Evolutionary conservation across 2,113 vertebrate genomes (phyloP).

Genomic region (Dascyllus trimaculatus): DNA sequence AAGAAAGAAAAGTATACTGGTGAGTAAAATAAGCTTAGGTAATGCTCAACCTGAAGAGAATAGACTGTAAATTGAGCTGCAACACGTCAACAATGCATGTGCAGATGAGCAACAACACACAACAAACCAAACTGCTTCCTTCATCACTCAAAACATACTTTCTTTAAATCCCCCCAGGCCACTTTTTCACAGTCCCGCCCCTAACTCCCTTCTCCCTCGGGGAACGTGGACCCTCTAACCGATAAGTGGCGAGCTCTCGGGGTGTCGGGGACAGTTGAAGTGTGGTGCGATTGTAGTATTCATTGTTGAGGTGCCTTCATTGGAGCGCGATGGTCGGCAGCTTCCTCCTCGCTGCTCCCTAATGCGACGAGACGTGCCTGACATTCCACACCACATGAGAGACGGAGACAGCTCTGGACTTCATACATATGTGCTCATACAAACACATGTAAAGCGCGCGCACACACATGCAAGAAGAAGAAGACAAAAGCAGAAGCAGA

Average conservation of each 20-base stretch:
- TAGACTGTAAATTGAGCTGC: no score
- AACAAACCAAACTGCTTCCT: conserved; percentile 23
- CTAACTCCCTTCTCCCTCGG: conserved; percentile 78
- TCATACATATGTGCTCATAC: conserved; percentile 65
- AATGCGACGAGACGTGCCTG: conserved; percentile 90
- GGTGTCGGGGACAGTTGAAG: conserved; percentile 64
- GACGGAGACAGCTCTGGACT: conserved; percentile 79
- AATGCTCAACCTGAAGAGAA: neutral
- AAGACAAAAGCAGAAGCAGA: conserved; percentile 22
- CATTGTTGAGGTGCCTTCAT: conserved; percentile 88
- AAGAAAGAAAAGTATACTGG: neutral
- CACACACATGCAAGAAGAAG: conserved; percentile 10
- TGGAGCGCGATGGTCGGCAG: conserved; percentile 83
- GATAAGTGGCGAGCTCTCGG: conserved; percentile 88
- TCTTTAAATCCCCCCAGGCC: conserved; percentile 80
- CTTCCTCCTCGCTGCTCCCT: conserved; percentile 86
- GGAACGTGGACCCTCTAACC: conserved; percentile 85
- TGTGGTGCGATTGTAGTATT: conserved; percentile 83
- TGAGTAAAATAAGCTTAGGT: neutral
- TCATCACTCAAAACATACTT: conserved; percentile 15
- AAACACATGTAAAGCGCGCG: conserved; percentile 10
- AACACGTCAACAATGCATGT: neutral
- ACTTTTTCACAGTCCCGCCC: conserved; percentile 82
- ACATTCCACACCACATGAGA: conserved; percentile 91
- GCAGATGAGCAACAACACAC: neutral